Base-by-base conservation (phyloP, 1,140 invertebrate species). In the Drosophila azteca region DNA sequence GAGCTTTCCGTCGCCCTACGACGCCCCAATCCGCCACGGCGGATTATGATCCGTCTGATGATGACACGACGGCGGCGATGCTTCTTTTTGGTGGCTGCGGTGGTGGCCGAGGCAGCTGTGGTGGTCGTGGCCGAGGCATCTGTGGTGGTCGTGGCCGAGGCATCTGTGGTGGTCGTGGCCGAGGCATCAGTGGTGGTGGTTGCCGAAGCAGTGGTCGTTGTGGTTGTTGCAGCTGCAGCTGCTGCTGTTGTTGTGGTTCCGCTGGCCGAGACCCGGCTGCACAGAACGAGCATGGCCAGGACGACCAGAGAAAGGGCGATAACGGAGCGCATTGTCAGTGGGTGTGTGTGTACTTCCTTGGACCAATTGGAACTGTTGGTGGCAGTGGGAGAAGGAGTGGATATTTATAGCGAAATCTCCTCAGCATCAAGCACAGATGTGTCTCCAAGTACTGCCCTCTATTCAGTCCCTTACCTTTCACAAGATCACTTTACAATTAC, bases 51-150 rank as follows among this genome's bases (percentile, higher is more conserved):
- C 2, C 66, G 63, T 8, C 50, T 52, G 31, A 68, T 68, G 11
- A 68, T 68, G 31, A 68, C 66, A 9, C 66, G 62, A 2, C 65
- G 65, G 8, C 65, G 61, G 22, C 65, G 39, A 13, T n/a, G 61
- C 13, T 22, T 29, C 49, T 13, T 67, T 22, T 7, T 65, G 1
- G 39, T 66, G 22, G 61, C 2, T 2, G 29, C 20, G 8, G 17
- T n/a, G 3, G 55, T 26, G 24, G 55, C 24, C 24, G 24, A 26
- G 3, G 24, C 24, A 26, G 4, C 24, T 17, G 17, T 45, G 11
- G 59, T 62, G 39, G 52, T 41, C 20, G 64, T 66, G n/a, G 64
- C 65, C 1, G 62, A n/a, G 8, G 65, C 15, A 29, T 8, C 62
- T 0, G 65, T 53, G 9, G 65, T 63, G 0, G 53, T 53, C 15